Evolutionary conservation across 2,888 invertebrate genomes (phyloP).

Genomic region (Sisyra terminalis): DNA sequence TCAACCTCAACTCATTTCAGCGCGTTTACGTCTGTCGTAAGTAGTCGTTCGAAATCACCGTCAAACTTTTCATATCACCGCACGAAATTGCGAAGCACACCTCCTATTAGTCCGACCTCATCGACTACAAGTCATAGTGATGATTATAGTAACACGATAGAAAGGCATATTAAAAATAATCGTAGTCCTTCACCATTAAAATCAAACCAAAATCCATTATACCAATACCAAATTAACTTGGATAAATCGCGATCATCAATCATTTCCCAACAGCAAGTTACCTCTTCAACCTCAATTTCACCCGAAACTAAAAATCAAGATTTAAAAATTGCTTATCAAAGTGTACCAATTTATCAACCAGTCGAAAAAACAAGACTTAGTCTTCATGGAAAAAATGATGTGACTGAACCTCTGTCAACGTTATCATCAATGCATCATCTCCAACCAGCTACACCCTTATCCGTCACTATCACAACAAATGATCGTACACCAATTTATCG

Average conservation of each 20-base stretch:
- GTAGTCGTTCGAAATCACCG: neutral
- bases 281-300: constrained; percentile 36
- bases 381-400: neutral
- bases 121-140: constrained; percentile 48
- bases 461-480: constrained; percentile 9
- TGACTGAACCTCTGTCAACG: neutral
- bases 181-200: constrained; percentile 18
- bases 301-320: constrained; percentile 22
- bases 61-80: neutral
- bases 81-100: constrained; percentile 28
- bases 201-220: constrained; percentile 29
- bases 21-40: constrained; percentile 7
- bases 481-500: neutral
- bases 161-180: constrained; percentile 8
- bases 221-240: constrained; percentile 26
- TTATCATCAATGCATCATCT: constrained; percentile 2
- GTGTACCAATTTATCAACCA: constrained; percentile 12
- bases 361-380: constrained; percentile 7
- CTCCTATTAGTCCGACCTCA: constrained; percentile 53
- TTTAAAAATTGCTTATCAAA: constrained; percentile 11
- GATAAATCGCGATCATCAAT: constrained; percentile 15
- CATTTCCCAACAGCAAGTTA: constrained; percentile 27
- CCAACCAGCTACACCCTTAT: constrained; percentile 11
- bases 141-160: constrained; percentile 32
- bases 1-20: constrained; percentile 3